Evolutionary conservation across 2,113 vertebrate species (phyloP).

Genomic region (Sylvietta virens): DNA sequence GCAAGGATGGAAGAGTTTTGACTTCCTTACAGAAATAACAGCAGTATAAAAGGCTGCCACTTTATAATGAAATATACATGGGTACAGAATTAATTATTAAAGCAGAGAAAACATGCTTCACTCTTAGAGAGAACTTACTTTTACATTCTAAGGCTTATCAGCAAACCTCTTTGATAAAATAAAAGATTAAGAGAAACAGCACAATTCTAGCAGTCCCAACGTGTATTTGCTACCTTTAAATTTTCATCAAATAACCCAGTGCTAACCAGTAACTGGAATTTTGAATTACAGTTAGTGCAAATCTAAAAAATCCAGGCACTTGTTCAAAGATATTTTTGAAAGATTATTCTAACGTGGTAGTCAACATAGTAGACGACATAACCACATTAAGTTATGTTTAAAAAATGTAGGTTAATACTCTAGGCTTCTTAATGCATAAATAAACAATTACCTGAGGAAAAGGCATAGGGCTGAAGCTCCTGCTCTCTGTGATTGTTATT

Average conservation of each 20-base stretch:
- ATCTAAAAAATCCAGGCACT: background rate
- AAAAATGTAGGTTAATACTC: background rate
- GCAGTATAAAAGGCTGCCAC: background rate
- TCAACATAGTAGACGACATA: background rate
- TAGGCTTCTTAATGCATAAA: background rate
- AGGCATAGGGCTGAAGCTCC: background rate
- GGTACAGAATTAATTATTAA: slow-evolving; percentile 26
- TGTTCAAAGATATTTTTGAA: background rate
- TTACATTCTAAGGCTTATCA: background rate
- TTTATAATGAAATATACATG: slow-evolving; percentile 16
- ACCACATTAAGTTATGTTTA: background rate
- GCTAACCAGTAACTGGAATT: background rate
- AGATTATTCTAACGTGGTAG: background rate
- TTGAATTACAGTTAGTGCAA: background rate
- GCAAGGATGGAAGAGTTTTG: background rate
- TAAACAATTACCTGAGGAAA: background rate
- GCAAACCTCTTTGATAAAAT: background rate
- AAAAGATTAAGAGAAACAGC: background rate
- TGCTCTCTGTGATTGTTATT: background rate
- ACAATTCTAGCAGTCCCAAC: background rate
- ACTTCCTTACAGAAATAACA: background rate
- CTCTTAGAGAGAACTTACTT: background rate
- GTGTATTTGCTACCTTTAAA: background rate
- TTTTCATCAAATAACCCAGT: background rate
- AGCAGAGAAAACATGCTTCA: background rate